Percentiles rank a stretch among this genome's conserved stretches.
These are phyloP conservation scores for Planococcus citri DNA, from an alignment of 1,140 invertebrate genomes.

Conservation along the genomic window DNA sequence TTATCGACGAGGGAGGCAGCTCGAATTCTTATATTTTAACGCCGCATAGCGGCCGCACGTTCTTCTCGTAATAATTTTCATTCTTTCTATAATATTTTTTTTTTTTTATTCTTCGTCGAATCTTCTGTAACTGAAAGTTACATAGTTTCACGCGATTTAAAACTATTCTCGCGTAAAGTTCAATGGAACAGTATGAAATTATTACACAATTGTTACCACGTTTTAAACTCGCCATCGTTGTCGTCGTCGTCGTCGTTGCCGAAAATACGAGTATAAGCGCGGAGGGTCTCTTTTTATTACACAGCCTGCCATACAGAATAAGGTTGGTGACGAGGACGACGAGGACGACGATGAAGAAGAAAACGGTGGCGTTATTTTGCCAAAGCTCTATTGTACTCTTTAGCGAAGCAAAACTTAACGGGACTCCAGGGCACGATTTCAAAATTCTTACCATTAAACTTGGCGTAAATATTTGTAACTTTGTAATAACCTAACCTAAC, in stretches of 20 bases:
- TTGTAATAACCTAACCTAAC: neutral
- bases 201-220: neutral
- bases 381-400: neutral
- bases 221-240: neutral
- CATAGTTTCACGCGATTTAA: neutral
- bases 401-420: conserved; percentile 6
- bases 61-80: too few species aligned
- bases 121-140: neutral
- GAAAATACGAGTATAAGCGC: too few species aligned
- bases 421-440: neutral
- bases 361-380: neutral
- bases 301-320: too few species aligned
- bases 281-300: conserved; percentile 2
- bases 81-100: too few species aligned
- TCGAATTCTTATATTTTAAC: too few species aligned
- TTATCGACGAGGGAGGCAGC: too few species aligned
- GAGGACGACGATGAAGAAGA: too few species aligned
- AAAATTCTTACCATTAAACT: conserved; percentile 5
- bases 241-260: too few species aligned
- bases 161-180: neutral
- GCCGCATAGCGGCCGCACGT: too few species aligned
- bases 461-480: neutral
- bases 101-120: neutral
- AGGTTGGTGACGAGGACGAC: neutral
- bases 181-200: conserved; percentile 7